These are phyloP conservation scores for Cebus imitator DNA, from an alignment of 2,113 vertebrate genomes.

Conservation along the genomic window DNA sequence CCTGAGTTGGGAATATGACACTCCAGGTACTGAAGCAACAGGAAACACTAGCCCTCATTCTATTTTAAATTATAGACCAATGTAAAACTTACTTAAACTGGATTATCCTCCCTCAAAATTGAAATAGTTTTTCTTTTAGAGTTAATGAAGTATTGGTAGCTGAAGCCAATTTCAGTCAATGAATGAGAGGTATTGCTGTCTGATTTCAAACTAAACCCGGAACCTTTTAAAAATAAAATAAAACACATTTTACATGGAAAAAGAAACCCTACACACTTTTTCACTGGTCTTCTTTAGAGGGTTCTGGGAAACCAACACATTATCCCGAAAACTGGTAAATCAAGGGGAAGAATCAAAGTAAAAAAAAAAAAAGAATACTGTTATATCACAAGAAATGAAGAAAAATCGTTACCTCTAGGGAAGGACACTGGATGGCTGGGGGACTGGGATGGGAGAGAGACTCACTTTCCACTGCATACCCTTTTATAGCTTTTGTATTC, in stretches of 20 bases:
- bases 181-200: constrained; percentile 44
- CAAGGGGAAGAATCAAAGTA: background rate
- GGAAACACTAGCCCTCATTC: background rate
- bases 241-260: background rate
- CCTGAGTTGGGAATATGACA: background rate
- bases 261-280: background rate
- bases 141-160: background rate
- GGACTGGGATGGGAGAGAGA: background rate
- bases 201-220: constrained; percentile 40
- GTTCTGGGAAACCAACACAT: background rate
- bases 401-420: background rate
- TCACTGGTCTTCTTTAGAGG: background rate
- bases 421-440: background rate
- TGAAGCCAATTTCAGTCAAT: background rate
- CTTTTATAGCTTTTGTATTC: background rate
- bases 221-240: background rate
- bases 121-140: background rate
- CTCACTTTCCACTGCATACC: background rate
- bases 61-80: constrained; percentile 17
- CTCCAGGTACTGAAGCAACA: constrained; percentile 31
- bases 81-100: constrained; percentile 50
- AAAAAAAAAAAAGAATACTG: background rate
- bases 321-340: background rate
- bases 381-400: background rate
- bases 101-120: background rate